These are phyloP conservation scores for Eulithis testata DNA, from an alignment of 2,888 invertebrate species.

Conservation along the genomic window DNA sequence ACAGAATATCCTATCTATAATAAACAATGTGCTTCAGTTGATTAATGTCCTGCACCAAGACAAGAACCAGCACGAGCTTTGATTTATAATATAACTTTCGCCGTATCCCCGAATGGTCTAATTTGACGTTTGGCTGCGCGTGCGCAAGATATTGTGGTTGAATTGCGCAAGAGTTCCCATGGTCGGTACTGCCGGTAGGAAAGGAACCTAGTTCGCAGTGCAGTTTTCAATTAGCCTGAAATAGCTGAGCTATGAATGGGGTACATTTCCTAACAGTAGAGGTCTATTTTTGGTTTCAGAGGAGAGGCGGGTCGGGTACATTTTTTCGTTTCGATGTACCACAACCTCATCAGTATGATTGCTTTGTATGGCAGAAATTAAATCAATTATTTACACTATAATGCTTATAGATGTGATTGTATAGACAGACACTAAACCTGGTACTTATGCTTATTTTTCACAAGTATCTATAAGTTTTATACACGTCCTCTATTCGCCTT, in stretches of 20 bases:
- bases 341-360: no score
- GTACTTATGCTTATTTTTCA: no score
- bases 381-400: no score
- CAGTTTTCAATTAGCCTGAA: constrained; percentile 39
- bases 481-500: no score
- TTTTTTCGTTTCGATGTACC: no score
- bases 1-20: constrained; percentile 39
- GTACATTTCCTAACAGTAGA: constrained; percentile 59
- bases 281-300: constrained; percentile 49
- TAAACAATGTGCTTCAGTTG: constrained; percentile 51
- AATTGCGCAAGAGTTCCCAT: constrained; percentile 46
- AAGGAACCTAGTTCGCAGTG: constrained; percentile 25
- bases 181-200: constrained; percentile 27
- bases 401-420: no score
- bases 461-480: no score
- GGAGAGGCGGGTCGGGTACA: neutral
- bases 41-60: constrained; percentile 61
- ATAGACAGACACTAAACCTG: no score
- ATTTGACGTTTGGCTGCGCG: constrained; percentile 63
- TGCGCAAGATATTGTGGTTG: constrained; percentile 44
- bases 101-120: constrained; percentile 69
- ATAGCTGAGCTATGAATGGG: constrained; percentile 55
- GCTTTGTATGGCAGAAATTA: no score
- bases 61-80: constrained; percentile 59
- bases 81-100: constrained; percentile 76